Evolutionary conservation across 2,113 vertebrate species (phyloP), one percentile per base, ranked within the genome.

Genomic region (Caracal caracal): DNA sequence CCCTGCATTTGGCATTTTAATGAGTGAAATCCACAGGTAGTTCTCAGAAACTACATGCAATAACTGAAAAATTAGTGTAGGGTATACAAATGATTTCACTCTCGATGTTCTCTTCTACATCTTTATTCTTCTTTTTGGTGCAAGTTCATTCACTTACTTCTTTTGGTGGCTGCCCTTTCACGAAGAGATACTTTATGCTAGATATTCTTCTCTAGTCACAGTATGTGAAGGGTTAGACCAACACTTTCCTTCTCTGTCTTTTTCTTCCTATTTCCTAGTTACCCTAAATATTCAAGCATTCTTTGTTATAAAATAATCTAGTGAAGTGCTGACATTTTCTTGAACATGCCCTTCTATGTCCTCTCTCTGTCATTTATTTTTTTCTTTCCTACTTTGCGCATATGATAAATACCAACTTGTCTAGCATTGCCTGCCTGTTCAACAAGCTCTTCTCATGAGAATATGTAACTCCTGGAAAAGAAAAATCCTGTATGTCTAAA

Each of bases 261-360:
- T 83, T 92, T 63, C 37, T 68, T 37, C 65, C 26, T n/a, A 53
- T 35, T 94, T 95, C 37, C 59, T 84, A 84, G 59, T 88, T 91
- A 88, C 43, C 12, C 13, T 85, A 87, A 79, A 59, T 79, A 79
- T 40, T 71, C 59, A 84, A 84, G 22, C 33, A 43, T 82, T 61
- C 56, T 80, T 16, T 59, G n/a, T 47, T 87, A 51, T 37, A 70
- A 70, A 92, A 83, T 78, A 90, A 78, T 47, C 30, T 28, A n/a
- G 11, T 20, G 37, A 59, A 75, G 33, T 47, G 20, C 33, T 68
- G 82, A 66, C 76, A 83, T 70, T 92, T 91, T 63, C 76, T n/a
- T 87, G 43, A 81, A 10, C 5, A 17, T 43, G 13, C 13, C 26
- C 6, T 90, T 68, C 56, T 82, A 17, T 65, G 24, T 63, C 47